Base-by-base conservation (phyloP, 2,113 vertebrate genomes). In the Xyrauchen texanus region DNA sequence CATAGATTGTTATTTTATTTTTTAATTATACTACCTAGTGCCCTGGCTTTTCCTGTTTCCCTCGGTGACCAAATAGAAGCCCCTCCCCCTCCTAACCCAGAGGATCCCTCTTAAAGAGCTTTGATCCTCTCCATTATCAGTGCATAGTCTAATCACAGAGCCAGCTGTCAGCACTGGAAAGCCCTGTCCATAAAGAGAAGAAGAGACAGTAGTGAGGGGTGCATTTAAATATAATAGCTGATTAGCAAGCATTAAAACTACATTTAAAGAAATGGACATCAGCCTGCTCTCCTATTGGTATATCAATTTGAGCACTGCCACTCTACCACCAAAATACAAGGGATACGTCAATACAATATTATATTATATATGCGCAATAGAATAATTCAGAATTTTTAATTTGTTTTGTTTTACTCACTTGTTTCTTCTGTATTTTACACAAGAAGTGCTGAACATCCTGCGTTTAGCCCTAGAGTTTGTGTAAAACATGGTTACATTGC, bases 161-260 rank as follows among this genome's bases (percentile, higher is more conserved):
- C 91, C 92, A 93, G 92, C 94, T 94, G 93, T 94, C 93, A 78
- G 78, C 52, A 85, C 85, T 83, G 0, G 0, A 68, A 81, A 83
- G 68, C 16, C 87, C 84, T 13, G 63, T 85, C 87, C 83, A 63
- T 63, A 42, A 67, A 63, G 70, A 76, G 13, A 9, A 69, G 55
- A 76, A 76, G 63, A 53, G 60, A 67, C 51, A 16, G 45, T 16
- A 65, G 63, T 44, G 47, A 75, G 44, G 42, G 73, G 7, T 11
- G 10, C 34, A 51, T 88, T 91, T 88, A 88, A 91, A 92, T 91
- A 91, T 88, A 88, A 90, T 93, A 93, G 86, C 91, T 91, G 88
- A 88, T 92, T 87, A 91, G 75, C 60, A 66, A 79, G 86, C 86
- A 88, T 91, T 90, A 85, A 78, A 64, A 2, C 81, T 58, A 81